Percentiles rank a stretch among this genome's conserved stretches.
These are phyloP conservation scores for Drosophila chauvacae DNA, from an alignment of 1,140 invertebrate genomes.

Conservation along the genomic window DNA sequence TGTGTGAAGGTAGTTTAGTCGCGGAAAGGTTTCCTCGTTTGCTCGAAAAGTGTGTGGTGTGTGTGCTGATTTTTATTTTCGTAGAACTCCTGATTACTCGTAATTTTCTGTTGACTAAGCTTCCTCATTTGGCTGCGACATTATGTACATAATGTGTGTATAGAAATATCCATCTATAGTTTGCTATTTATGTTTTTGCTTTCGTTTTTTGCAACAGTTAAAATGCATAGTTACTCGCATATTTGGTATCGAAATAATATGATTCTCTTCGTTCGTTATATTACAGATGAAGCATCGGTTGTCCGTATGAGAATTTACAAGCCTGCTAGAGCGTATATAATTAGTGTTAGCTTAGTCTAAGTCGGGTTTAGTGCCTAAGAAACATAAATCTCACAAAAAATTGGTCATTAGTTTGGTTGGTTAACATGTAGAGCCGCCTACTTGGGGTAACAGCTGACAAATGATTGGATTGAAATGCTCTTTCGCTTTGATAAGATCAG, in stretches of 20 bases:
- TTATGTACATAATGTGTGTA: constrained; percentile 46
- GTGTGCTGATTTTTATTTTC: constrained; percentile 56
- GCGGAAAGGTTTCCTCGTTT: constrained; percentile 74
- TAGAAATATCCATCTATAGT: constrained; percentile 51
- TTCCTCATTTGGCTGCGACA: constrained; percentile 63
- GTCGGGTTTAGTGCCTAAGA: constrained; percentile 55
- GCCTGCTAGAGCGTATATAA: constrained; percentile 50
- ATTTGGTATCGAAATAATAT: constrained; percentile 64
- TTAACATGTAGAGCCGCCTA: constrained; percentile 44
- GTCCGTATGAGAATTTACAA: constrained; percentile 77
- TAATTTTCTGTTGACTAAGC: constrained; percentile 33
- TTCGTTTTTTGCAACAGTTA: constrained; percentile 51
- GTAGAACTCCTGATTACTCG: constrained; percentile 39
- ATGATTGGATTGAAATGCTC: constrained; percentile 41
- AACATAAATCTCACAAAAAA: constrained; percentile 69
- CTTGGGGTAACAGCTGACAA: constrained; percentile 19
- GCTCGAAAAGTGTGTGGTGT: constrained; percentile 70
- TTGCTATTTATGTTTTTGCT: constrained; percentile 46
- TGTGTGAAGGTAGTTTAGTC: constrained; percentile 81
- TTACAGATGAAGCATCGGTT: constrained; percentile 76
- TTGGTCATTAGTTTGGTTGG: constrained; percentile 74
- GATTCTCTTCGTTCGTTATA: constrained; percentile 56
- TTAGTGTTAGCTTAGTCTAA: constrained; percentile 47
- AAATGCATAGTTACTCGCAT: constrained; percentile 59
- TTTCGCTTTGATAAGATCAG: constrained; percentile 32